Evolutionary conservation across 2,797 vertebrate genomes (phyloP), one percentile per base, ranked within the genome.

Genomic region (Esox masquinongy): DNA sequence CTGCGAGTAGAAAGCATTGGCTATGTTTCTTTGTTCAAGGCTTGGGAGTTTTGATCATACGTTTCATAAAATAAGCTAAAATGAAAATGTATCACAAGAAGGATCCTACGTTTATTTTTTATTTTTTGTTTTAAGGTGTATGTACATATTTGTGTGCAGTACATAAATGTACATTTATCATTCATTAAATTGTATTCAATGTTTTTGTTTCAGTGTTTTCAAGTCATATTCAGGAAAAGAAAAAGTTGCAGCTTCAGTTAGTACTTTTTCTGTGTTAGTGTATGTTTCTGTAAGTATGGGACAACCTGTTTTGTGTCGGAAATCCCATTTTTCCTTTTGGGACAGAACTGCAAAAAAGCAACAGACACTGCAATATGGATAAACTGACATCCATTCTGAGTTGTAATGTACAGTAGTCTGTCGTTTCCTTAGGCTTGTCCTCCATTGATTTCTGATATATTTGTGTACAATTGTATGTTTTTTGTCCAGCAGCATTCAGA

Each of bases 151-250:
- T 86, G 83, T 77, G 80, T 82, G 79, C 75, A 70, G 78, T 73
- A 81, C 79, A n/a, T 78, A 29, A 22, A 49, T 61, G 83, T 80
- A 78, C 74, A 7, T 82, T 76, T 86, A 77, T 76, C 70, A 34
- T 82, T 79, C 68, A 82, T 86, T 86, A 74, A 80, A 75, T 56
- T 82, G 77, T 64, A 19, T 83, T 84, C 9, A 11, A 14, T 82
- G 73, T 26, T 72, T 79, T 81, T 47, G 5, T 86, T 81, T 75
- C 70, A 88, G 78, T 91, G 82, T 90, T 88, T 94, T 93, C 90
- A 93, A 94, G 92, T 93, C 88, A 80, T 92, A 76, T 84, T 93
- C 90, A 92, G 92, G 92, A 94, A 91, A 85, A 88, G 76, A 84
- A 88, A 86, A 85, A 75, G 83, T 88, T 82, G 73, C 80, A 87